Conservation (phyloP, 2,113 vertebrate genomes). For the Myrmophylax atrothorax region DNA sequence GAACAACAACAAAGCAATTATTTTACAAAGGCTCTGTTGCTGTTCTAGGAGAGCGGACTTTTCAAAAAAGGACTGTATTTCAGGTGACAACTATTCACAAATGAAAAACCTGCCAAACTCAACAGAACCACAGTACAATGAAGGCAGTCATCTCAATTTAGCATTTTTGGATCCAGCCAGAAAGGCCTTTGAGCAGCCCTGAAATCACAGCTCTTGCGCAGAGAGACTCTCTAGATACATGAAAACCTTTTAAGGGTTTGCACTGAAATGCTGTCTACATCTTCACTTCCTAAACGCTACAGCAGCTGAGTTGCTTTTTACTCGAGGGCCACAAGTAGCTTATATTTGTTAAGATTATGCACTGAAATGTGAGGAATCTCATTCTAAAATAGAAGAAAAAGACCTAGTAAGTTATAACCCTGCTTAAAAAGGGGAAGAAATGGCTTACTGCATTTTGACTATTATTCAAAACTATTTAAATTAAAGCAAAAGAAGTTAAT, state of each 20-base stretch:
- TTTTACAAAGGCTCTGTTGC: not conserved
- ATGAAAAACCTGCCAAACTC: not conserved
- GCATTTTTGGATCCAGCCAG: not conserved
- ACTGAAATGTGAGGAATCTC: not conserved
- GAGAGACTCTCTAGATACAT: not conserved
- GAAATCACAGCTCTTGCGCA: not conserved
- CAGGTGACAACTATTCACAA: not conserved
- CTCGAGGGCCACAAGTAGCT: not conserved
- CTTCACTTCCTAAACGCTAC: not conserved
- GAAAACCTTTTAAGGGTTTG: not conserved
- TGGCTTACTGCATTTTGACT: not conserved
- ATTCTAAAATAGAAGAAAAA: not conserved
- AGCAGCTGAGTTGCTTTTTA: not conserved
- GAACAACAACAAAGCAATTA: not conserved
- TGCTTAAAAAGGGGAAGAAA: not conserved
- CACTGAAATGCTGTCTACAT: not conserved
- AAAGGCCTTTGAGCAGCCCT: conserved; percentile 5
- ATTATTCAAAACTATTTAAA: not conserved
- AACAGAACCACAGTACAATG: not conserved
- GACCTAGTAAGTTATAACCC: not conserved
- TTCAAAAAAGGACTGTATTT: not conserved
- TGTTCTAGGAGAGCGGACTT: not conserved
- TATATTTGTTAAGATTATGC: not conserved
- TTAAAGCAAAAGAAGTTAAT: not conserved
- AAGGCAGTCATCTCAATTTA: not conserved